A percentile compares a stretch with the other conserved stretches of the same genome.
Conservation (phyloP, 2,888 invertebrate species). For the Drosophila formosana region DNA sequence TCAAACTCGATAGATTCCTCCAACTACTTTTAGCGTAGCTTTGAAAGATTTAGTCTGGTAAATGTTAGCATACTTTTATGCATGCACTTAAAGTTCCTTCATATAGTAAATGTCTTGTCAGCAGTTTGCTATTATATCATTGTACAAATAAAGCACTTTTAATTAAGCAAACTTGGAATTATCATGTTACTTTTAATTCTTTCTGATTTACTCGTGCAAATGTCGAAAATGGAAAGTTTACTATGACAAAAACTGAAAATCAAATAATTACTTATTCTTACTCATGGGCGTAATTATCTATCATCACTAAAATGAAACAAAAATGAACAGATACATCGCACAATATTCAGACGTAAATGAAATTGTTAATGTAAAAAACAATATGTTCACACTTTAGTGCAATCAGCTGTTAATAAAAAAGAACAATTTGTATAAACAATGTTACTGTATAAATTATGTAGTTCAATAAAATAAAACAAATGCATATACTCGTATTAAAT, state of each 20-base stretch:
- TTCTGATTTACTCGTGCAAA: not conserved
- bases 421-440: too few species aligned
- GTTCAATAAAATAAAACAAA: not conserved
- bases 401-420: too few species aligned
- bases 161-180: not conserved
- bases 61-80: constrained; percentile 46
- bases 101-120: not conserved
- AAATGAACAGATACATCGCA: too few species aligned
- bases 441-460: not conserved
- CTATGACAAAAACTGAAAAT: too few species aligned
- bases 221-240: not conserved
- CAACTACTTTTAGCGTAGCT: constrained; percentile 35
- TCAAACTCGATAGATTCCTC: constrained; percentile 41
- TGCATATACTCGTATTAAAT: not conserved
- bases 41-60: constrained; percentile 18
- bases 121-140: not conserved
- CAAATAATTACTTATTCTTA: too few species aligned
- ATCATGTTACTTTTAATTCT: not conserved
- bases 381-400: too few species aligned
- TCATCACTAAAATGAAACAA: too few species aligned
- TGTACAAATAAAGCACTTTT: constrained; percentile 1
- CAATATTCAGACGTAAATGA: too few species aligned
- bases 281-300: too few species aligned
- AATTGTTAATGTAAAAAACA: too few species aligned
- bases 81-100: constrained; percentile 28